Evolutionary conservation across 2,113 vertebrate genomes (phyloP).

Genomic region (Takifugu flavidus): DNA sequence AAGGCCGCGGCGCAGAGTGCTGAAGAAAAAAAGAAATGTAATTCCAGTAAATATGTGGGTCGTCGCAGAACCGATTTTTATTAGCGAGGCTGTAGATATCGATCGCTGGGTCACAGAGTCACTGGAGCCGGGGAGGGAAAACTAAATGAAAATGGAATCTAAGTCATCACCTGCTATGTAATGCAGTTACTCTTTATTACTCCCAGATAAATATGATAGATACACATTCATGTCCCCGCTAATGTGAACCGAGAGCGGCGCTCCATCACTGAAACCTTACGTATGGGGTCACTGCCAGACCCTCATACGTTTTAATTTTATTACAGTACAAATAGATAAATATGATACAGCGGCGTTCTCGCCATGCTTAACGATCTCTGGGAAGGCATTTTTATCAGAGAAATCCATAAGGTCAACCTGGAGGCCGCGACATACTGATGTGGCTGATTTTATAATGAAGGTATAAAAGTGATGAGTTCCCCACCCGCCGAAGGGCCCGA

Average conservation of each 20-base stretch:
- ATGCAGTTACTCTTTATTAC: slow-evolving; percentile 71
- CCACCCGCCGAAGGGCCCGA: slow-evolving; percentile 35
- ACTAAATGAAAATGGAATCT: slow-evolving; percentile 67
- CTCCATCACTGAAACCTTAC: slow-evolving; percentile 58
- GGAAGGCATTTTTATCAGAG: slow-evolving; percentile 47
- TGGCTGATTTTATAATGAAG: slow-evolving; percentile 54
- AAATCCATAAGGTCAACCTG: slow-evolving; percentile 55
- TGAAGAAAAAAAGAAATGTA: slow-evolving; percentile 27
- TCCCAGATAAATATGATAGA: slow-evolving; percentile 70
- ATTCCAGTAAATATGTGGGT: slow-evolving; percentile 46
- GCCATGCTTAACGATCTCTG: slow-evolving; percentile 48
- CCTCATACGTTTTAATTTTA: slow-evolving; percentile 58
- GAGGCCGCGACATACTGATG: slow-evolving; percentile 35
- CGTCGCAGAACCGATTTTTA: slow-evolving; percentile 53
- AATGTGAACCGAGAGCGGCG: slow-evolving; percentile 44
- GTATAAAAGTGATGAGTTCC: slow-evolving; percentile 64
- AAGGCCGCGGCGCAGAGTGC: neutral
- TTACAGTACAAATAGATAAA: slow-evolving; percentile 66
- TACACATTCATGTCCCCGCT: slow-evolving; percentile 53
- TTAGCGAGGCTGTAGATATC: slow-evolving; percentile 55
- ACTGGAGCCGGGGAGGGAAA: slow-evolving; percentile 30
- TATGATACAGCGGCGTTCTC: slow-evolving; percentile 53
- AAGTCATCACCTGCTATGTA: slow-evolving; percentile 69
- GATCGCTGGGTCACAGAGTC: slow-evolving; percentile 60
- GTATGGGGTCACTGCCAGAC: slow-evolving; percentile 46